Conservation (phyloP, 2,113 vertebrate species). For the Craseonycteris thonglongyai region DNA sequence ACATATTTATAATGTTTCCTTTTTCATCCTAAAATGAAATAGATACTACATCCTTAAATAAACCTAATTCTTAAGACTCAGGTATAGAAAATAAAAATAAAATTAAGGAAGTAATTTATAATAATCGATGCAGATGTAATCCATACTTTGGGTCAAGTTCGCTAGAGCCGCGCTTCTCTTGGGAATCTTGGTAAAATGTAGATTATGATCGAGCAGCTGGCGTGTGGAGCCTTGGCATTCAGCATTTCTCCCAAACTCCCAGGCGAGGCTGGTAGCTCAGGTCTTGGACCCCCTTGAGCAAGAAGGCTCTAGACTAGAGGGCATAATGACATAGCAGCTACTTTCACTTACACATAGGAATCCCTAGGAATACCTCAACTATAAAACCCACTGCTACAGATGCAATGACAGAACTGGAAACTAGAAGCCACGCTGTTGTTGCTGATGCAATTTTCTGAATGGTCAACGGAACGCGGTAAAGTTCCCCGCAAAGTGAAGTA, state of each 20-base stretch:
- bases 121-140: background rate
- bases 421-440: rapidly evolving
- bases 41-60: background rate
- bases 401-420: rapidly evolving
- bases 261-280: background rate
- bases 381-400: background rate
- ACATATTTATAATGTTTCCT: background rate
- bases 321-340: background rate
- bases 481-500: background rate
- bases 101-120: background rate
- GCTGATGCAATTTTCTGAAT: background rate
- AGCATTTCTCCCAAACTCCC: background rate
- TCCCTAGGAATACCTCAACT: background rate
- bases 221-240: background rate
- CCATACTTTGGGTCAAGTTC: background rate
- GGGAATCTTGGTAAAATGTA: background rate
- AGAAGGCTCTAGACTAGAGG: background rate
- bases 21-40: background rate
- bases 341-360: rapidly evolving
- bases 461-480: background rate
- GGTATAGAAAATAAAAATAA: background rate
- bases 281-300: background rate
- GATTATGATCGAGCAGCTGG: background rate
- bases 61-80: background rate
- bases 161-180: background rate